These are phyloP conservation scores for Coelopa pilipes DNA, from an alignment of 2,888 invertebrate species.

Conservation along the genomic window DNA sequence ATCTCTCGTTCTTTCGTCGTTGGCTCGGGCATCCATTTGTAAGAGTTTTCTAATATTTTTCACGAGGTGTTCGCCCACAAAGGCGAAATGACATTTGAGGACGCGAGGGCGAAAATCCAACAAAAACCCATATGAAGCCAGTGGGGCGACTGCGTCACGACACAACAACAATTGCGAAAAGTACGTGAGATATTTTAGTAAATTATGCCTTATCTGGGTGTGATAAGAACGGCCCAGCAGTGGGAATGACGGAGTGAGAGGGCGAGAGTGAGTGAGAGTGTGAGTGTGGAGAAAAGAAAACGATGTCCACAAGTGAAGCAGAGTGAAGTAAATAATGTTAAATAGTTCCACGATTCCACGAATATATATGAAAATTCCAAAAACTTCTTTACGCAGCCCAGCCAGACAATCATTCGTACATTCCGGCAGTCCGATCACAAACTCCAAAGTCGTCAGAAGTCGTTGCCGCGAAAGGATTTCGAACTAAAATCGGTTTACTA, in stretches of 20 bases:
- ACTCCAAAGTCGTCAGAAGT: conserved; percentile 6
- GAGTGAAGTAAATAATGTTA: not conserved
- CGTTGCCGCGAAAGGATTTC: no score
- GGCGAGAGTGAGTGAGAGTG: not conserved
- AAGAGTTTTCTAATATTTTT: no score
- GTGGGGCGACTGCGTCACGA: not conserved
- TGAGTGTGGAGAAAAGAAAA: conserved; percentile 9
- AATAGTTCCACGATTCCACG: no score
- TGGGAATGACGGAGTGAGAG: conserved; percentile 7
- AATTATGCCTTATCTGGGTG: conserved; percentile 24
- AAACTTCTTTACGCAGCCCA: no score
- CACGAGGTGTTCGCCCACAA: not conserved
- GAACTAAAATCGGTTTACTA: no score
- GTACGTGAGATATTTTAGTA: conserved; percentile 24
- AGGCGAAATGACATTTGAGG: not conserved
- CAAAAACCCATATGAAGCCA: no score
- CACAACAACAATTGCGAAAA: conserved; percentile 22
- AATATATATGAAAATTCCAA: no score
- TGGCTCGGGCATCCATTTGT: no score
- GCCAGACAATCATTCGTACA: no score
- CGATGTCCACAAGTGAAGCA: not conserved
- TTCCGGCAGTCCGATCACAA: conserved; percentile 14
- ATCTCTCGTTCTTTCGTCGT: no score
- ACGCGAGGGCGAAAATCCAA: no score
- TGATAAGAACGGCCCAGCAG: conserved; percentile 20